A percentile compares a stretch with the other conserved stretches of the same genome.
These are phyloP conservation scores for Balearica regulorum DNA, from an alignment of 2,797 vertebrate genomes.

Conservation along the genomic window DNA sequence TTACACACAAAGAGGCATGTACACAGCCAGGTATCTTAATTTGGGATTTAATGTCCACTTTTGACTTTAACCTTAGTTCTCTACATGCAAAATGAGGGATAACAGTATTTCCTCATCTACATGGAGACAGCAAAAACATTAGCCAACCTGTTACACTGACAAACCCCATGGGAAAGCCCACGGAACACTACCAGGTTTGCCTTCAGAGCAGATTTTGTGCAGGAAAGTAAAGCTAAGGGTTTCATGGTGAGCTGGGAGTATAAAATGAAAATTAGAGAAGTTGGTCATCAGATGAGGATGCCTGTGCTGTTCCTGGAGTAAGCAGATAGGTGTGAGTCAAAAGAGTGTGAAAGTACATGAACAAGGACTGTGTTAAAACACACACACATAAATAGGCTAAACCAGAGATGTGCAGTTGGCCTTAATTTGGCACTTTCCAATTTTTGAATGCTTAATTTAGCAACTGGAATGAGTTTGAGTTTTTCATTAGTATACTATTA, in stretches of 20 bases:
- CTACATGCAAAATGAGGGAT: not conserved
- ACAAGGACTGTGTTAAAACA: not conserved
- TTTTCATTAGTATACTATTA: not conserved
- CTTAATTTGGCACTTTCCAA: not conserved
- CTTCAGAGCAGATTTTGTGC: not conserved
- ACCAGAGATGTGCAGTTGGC: not conserved
- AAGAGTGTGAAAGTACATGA: not conserved
- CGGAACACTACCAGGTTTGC: not conserved
- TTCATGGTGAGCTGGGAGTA: not conserved
- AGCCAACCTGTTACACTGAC: not conserved
- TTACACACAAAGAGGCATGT: accelerated
- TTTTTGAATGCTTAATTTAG: not conserved
- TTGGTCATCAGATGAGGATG: not conserved
- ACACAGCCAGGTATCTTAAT: not conserved
- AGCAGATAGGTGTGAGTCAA: not conserved
- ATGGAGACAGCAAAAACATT: not conserved
- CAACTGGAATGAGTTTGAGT: not conserved
- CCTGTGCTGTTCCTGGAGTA: not conserved
- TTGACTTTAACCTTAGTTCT: not conserved
- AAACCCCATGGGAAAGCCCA: not conserved
- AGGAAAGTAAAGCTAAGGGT: not conserved
- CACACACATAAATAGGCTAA: not conserved
- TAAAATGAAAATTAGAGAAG: not conserved
- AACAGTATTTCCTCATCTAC: too few relatives aligned
- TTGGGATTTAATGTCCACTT: not conserved